These are phyloP conservation scores for Zoanthus sociatus DNA, from an alignment of 92 coral and sea anemone species.

Conservation along the genomic window DNA sequence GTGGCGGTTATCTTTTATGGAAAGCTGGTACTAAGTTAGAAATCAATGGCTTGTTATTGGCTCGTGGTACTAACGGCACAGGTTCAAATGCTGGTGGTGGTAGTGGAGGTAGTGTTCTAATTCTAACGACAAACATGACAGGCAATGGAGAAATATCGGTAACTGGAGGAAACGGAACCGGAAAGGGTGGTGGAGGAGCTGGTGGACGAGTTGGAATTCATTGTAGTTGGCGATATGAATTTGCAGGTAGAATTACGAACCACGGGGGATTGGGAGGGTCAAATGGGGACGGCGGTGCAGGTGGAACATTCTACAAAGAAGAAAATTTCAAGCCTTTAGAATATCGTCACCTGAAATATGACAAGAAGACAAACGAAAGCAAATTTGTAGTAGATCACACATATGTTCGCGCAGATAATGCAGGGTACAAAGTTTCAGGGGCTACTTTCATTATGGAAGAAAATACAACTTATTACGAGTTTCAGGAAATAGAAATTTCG, in stretches of 20 bases:
- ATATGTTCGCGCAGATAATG: conserved; percentile 71
- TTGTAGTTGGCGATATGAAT: conserved; percentile 70
- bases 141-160: conserved; percentile 77
- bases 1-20: conserved; percentile 74
- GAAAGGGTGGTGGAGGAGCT: conserved; percentile 73
- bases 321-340: conserved; percentile 71
- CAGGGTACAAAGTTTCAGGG: conserved; percentile 62
- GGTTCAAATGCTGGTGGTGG: conserved; percentile 75
- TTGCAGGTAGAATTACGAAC: conserved; percentile 69
- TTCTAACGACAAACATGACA: conserved; percentile 70
- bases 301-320: conserved; percentile 75
- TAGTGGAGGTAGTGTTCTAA: conserved; percentile 74
- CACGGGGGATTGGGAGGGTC: conserved; percentile 74
- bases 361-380: conserved; percentile 60
- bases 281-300: conserved; percentile 67
- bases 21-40: conserved; percentile 56
- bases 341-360: conserved; percentile 68
- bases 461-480: conserved; percentile 65
- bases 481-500: conserved; percentile 72
- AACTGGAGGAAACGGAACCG: conserved; percentile 68
- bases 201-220: conserved; percentile 76
- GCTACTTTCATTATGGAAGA: conserved; percentile 77
- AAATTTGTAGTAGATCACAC: conserved; percentile 66
- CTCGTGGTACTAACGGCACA: conserved; percentile 62
- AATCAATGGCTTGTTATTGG: conserved; percentile 63